These are phyloP conservation scores for Euthynnus affinis DNA, from an alignment of 2,797 vertebrate genomes.

Conservation along the genomic window DNA sequence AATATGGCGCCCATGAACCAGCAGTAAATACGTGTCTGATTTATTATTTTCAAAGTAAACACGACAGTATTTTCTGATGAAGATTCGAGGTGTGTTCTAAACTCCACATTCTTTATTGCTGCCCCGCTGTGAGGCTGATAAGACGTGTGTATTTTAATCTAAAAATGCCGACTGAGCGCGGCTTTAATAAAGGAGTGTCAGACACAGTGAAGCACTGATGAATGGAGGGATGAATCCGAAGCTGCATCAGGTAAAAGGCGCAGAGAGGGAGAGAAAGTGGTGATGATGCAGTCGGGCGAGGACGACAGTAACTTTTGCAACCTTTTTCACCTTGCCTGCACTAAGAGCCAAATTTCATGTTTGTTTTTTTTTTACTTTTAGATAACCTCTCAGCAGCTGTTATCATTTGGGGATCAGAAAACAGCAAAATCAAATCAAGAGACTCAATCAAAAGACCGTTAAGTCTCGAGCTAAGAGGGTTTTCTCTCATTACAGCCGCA, in stretches of 20 bases:
- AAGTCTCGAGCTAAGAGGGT: slow-evolving; percentile 22
- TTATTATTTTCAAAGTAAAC: slow-evolving; percentile 49
- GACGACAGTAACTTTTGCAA: slow-evolving; percentile 19
- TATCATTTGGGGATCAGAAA: slow-evolving; percentile 19
- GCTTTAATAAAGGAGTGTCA: slow-evolving; percentile 53
- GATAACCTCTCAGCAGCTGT: slow-evolving; percentile 34
- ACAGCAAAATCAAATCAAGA: slow-evolving; percentile 51
- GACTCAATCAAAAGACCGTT: slow-evolving; percentile 33
- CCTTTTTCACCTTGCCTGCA: slow-evolving; percentile 26
- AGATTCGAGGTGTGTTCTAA: slow-evolving; percentile 14
- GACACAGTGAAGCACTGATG: neutral
- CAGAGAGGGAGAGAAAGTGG: neutral
- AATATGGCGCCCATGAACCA: slow-evolving; percentile 21
- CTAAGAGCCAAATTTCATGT: slow-evolving; percentile 2
- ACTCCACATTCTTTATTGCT: slow-evolving; percentile 48
- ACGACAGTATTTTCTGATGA: slow-evolving; percentile 32
- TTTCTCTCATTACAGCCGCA: slow-evolving; percentile 15
- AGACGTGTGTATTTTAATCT: slow-evolving; percentile 41
- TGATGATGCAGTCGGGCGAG: neutral
- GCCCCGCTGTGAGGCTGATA: slow-evolving; percentile 36
- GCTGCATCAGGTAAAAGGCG: neutral
- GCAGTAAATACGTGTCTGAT: slow-evolving; percentile 39
- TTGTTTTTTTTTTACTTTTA: slow-evolving; percentile 20
- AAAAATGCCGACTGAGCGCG: slow-evolving; percentile 1
- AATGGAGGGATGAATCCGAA: neutral